A percentile compares a stretch with the other conserved stretches of the same genome.
Evolutionary conservation across 2,113 vertebrate species (phyloP).

Genomic region (Miniopterus natalensis): DNA sequence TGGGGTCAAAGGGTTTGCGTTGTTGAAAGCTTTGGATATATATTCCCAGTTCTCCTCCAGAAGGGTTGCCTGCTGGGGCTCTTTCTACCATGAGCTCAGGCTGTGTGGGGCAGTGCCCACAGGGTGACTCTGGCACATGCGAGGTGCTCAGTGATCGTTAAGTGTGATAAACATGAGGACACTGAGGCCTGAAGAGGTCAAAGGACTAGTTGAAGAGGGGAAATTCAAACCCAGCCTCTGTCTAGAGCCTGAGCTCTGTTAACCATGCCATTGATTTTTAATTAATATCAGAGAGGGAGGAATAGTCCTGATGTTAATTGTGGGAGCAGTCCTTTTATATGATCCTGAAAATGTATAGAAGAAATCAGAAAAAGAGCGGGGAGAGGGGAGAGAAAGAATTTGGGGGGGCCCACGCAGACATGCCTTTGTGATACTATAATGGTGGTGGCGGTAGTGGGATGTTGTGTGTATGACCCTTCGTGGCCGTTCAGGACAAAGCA

Average conservation of each 20-base stretch:
- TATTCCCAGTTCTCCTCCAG: background rate
- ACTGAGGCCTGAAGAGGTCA: background rate
- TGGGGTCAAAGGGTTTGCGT: background rate
- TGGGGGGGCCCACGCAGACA: too few relatives aligned
- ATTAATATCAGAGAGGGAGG: background rate
- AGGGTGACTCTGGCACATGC: background rate
- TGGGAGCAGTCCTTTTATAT: background rate
- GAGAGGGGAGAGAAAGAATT: background rate
- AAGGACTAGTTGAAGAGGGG: background rate
- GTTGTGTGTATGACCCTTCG: background rate
- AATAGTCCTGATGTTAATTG: background rate
- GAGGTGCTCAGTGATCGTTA: background rate
- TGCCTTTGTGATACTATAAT: background rate
- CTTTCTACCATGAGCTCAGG: rapidly evolving
- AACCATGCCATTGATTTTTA: background rate
- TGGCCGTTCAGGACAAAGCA: background rate
- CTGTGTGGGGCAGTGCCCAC: background rate
- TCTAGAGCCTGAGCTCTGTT: background rate
- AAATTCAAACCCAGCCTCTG: background rate
- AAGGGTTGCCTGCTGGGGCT: background rate
- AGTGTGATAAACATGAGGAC: background rate
- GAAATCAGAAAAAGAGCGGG: background rate
- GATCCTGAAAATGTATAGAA: background rate
- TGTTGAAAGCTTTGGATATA: background rate
- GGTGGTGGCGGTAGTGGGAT: background rate